Percentiles rank a stretch among this genome's conserved stretches.
Conservation (phyloP, 2,113 vertebrate genomes). For the Corapipo altera region DNA sequence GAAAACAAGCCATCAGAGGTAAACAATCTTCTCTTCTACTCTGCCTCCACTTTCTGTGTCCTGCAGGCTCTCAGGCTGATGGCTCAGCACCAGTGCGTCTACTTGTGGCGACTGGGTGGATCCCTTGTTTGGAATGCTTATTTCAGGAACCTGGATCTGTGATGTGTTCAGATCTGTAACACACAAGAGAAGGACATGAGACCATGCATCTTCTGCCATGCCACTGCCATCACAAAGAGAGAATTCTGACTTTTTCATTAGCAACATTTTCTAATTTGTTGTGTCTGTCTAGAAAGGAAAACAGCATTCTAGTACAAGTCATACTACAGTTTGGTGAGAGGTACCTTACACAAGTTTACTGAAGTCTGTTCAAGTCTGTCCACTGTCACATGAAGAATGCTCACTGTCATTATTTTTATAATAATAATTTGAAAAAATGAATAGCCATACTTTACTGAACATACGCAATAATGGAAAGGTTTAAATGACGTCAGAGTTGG, state of each 20-base stretch:
- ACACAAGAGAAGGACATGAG: conserved; percentile 17
- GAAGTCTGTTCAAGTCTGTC: not conserved
- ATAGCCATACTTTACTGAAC: not conserved
- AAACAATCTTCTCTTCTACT: conserved; percentile 89
- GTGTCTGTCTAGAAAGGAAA: not conserved
- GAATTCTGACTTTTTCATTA: not conserved
- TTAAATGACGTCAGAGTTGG: not conserved
- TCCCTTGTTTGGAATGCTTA: conserved; percentile 1
- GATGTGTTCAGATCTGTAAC: conserved; percentile 74
- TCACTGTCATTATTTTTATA: not conserved
- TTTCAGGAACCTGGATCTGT: not conserved
- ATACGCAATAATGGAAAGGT: not conserved
- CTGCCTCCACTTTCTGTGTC: conserved; percentile 71
- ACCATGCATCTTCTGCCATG: not conserved
- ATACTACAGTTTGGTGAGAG: not conserved
- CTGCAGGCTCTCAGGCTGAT: conserved; percentile 58
- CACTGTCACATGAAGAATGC: not conserved
- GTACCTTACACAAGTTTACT: not conserved
- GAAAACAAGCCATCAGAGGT: conserved; percentile 78
- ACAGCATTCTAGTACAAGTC: not conserved
- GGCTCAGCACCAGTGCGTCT: conserved; percentile 62
- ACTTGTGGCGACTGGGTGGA: not conserved
- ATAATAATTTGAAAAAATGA: not conserved
- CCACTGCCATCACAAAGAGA: not conserved
- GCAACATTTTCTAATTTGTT: not conserved